Base-by-base conservation (phyloP, 1,140 invertebrate species). In the Lerema accius region DNA sequence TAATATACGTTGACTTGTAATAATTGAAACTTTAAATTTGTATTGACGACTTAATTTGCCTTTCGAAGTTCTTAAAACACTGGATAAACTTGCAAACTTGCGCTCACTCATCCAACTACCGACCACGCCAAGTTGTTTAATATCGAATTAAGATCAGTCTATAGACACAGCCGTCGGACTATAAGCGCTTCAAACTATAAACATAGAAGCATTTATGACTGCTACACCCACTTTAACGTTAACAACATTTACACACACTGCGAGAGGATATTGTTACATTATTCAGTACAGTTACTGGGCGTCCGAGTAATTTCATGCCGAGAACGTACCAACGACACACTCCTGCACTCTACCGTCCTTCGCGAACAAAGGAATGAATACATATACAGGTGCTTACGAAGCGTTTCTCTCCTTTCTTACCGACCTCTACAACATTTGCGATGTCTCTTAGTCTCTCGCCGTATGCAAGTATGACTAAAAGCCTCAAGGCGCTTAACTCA, bases 301-400 rank as follows among this genome's bases (percentile, higher is more conserved):
- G 17, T 53, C 45, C 28, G 53, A 49, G 62, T 71, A 68, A 62
- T 62, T 65, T 63, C 60, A 71, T 65, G 64, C 59, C 28, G 58
- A 62, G 28, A 58, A 50, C 32, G 56, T 32, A 45, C 50, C 32
- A 32, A 11, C 51, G 64, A 56, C 69, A 67, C 65, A 69, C 67
- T 60, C 63, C 26, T 61, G 71, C 68, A 69, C 77, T 72, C 71
- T 61, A 69, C 64, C 65, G 67, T 69, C 59, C n/a, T n/a, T 60
- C 59, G 6, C 11, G 61, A 77, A 80, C 71, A 80, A 80, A 77
- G 63, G 66, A 66, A 59, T 78, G 78, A 78, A 80, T 74, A 71
- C 69, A 77, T 64, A 67, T 51, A 70, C 78, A 65, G 74, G 63
- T 69, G 69, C 67, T 76, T 69, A 70, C 72, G 51, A 71, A 70